phyloP scores from a whole-genome alignment of 2,113 vertebrate species.

The Oostethus manadensis region DNA sequence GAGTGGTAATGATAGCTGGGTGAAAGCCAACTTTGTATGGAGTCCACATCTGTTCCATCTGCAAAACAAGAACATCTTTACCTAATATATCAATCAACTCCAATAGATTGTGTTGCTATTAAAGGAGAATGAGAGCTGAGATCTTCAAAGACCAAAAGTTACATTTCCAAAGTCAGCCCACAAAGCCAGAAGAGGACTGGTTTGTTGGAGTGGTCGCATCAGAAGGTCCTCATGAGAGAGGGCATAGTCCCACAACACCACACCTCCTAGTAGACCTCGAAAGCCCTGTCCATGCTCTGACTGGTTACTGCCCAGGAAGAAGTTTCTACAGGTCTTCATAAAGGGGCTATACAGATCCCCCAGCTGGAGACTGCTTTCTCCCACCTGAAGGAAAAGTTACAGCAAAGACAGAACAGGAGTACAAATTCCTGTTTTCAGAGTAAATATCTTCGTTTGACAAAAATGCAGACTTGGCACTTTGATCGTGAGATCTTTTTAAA shows the following conservation, averaged over 20 bases:
- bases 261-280: constrained; percentile 79
- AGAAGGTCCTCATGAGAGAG: constrained; percentile 74
- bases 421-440: not conserved
- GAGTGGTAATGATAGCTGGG: constrained; percentile 70
- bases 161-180: constrained; percentile 69
- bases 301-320: constrained; percentile 84
- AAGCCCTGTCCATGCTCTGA: constrained; percentile 74
- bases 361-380: constrained; percentile 72
- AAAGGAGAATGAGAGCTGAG: not conserved
- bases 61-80: constrained; percentile 3
- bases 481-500: no score
- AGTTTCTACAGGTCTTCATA: constrained; percentile 83
- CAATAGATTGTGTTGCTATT: not conserved
- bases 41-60: constrained; percentile 74
- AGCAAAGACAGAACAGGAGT: not conserved
- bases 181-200: constrained; percentile 51
- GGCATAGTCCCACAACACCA: constrained; percentile 74
- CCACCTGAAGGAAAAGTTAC: constrained; percentile 55
- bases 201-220: constrained; percentile 48
- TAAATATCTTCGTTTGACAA: not conserved
- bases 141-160: constrained; percentile 8
- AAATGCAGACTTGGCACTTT: no score
- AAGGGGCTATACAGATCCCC: constrained; percentile 85
- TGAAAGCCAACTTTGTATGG: constrained; percentile 73
- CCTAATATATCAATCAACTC: not conserved